Base-by-base conservation (phyloP, 1,140 invertebrate species). In the Drosophila bifasciata region DNA sequence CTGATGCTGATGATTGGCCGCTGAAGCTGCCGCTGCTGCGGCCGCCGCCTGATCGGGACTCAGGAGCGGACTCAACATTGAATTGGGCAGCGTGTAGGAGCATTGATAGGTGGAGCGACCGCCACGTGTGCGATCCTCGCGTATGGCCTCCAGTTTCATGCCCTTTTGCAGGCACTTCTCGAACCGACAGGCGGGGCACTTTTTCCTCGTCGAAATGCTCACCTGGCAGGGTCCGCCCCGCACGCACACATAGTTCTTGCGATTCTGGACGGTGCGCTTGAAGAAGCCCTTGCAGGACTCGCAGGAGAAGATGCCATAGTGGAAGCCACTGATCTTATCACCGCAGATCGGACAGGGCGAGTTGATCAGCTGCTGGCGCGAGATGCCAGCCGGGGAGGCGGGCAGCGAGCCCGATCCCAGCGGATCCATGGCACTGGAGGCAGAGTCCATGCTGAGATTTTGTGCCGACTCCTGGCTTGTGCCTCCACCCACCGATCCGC, bases 201-300 rank as follows among this genome's bases (percentile, higher is more conserved):
- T 99, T 91, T 99, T 99, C 28, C 98, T 93, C 21, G 97, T 99
- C 6, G 96, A 96, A 9, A 98, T 96, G 2, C 96, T 97, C 13
- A 99, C 96, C 3, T 97, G 96, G 92, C 98, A 99, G 55, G 95
- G 95, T 0, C 96, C 96, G 13, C 97, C 97, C 45, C 97, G 94
- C 46, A 98, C 93, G 91, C 98, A 99, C 63, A 97, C 96, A 92
- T 99, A 99, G 91, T 98, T 97, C 92, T 99, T 99, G 52, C 98
- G 95, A 91, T 99, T 99, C 93, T 99, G 98, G 4, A 99, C 98
- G 43, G 98, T 99, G 67, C 98, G 94, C 92, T 99, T 99, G 93
- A 99, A 99, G 92, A 99, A 99, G 3, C 98, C 98, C 93, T 99
- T 99, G 91, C 96, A 99, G 9, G 97, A 98, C 91, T 99, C 98